These are phyloP conservation scores for Hemitrygon akajei DNA, from an alignment of 2,797 vertebrate species.

Conservation along the genomic window DNA sequence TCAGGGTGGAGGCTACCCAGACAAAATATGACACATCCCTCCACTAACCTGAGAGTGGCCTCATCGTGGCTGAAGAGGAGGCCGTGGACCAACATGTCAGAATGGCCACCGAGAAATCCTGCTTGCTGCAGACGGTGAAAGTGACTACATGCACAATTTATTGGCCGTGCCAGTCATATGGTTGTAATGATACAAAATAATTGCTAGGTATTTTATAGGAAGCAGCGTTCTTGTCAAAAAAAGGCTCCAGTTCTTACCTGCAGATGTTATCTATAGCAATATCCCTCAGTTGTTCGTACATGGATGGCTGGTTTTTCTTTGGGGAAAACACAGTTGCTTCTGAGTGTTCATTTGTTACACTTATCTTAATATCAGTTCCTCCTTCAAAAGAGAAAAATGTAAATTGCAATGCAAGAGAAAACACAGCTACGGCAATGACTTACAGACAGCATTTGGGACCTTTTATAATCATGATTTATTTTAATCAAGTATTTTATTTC, in stretches of 20 bases:
- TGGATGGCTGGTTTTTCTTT: conserved; percentile 82
- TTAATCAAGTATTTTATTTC: neutral
- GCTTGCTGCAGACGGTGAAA: neutral
- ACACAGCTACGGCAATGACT: neutral
- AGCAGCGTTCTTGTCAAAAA: neutral
- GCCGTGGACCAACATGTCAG: no score
- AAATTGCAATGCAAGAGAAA: neutral
- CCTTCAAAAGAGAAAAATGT: conserved; percentile 39
- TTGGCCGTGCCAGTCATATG: neutral
- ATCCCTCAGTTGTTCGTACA: conserved; percentile 96
- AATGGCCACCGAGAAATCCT: no score
- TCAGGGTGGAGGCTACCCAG: no score
- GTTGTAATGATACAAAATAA: neutral
- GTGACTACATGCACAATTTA: neutral
- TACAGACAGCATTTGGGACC: neutral
- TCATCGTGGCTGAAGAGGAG: no score
- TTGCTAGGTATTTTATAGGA: neutral
- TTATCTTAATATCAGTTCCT: conserved; percentile 94
- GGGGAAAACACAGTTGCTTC: conserved; percentile 76
- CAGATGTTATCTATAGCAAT: conserved; percentile 97
- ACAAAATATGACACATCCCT: no score
- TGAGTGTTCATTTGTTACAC: conserved; percentile 88
- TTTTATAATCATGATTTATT: neutral
- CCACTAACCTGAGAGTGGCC: no score
- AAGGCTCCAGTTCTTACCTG: conserved; percentile 63